phyloP scores from a whole-genome alignment of 2,113 vertebrate genomes.

The Dasyornis broadbenti region DNA sequence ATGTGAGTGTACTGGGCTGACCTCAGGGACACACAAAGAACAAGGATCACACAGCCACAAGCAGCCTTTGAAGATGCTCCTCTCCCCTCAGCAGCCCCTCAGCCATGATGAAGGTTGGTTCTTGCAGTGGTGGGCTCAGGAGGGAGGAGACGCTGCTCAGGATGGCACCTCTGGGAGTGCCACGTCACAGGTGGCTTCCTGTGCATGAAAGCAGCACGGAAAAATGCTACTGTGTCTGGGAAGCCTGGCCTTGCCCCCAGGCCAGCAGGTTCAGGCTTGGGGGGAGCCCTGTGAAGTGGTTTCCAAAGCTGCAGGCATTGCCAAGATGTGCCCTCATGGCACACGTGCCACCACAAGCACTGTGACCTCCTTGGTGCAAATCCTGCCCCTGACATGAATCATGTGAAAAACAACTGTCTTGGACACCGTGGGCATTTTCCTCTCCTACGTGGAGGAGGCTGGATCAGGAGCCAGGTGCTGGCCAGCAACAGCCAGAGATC shows the following conservation, averaged over 20 bases:
- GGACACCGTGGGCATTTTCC: neutral
- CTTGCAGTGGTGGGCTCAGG: neutral
- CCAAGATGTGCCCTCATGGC: neutral
- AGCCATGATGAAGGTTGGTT: neutral
- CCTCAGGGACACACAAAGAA: neutral
- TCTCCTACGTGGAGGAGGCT: neutral
- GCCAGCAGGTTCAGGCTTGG: neutral
- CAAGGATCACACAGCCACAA: neutral
- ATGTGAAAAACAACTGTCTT: neutral
- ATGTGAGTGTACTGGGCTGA: slow-evolving; percentile 29
- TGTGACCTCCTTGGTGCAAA: neutral
- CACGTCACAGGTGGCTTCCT: neutral
- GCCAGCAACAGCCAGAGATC: neutral
- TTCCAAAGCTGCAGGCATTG: neutral
- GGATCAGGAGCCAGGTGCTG: neutral
- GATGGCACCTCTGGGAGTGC: neutral
- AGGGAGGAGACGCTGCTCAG: neutral
- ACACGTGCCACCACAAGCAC: accelerated
- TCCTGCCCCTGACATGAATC: neutral
- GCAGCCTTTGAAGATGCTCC: slow-evolving; percentile 11
- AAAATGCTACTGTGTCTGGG: neutral
- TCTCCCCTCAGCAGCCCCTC: neutral
- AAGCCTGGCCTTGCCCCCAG: neutral
- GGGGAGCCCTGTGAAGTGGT: neutral
- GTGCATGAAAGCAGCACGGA: accelerated